Conservation (phyloP, 35 echinoderm and acorn worm genomes). For the Strongylocentrotus purpuratus region DNA sequence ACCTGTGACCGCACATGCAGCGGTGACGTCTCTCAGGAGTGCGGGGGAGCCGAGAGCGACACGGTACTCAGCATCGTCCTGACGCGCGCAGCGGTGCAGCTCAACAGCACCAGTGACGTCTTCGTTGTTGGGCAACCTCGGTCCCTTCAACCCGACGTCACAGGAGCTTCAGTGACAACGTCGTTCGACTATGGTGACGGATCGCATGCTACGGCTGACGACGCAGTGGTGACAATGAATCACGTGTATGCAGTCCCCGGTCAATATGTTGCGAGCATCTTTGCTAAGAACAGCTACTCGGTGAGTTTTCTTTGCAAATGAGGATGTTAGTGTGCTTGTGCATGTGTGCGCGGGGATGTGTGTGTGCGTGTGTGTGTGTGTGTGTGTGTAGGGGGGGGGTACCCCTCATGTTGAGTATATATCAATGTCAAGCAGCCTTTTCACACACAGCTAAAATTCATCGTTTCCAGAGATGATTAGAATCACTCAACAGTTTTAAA, state of each 20-base stretch:
- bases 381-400: no score
- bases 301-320: background rate
- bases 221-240: background rate
- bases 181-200: slow-evolving; percentile 56
- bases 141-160: background rate
- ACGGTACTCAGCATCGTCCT: background rate
- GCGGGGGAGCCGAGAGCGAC: background rate
- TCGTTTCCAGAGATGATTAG: no score
- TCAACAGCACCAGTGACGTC: slow-evolving; percentile 24
- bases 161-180: background rate
- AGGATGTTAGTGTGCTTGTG: no score
- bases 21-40: background rate
- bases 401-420: no score
- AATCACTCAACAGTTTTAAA: no score
- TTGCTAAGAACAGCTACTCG: background rate
- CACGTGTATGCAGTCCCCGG: slow-evolving; percentile 45
- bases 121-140: background rate
- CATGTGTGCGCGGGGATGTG: no score
- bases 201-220: background rate
- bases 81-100: background rate
- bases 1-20: background rate
- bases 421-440: no score
- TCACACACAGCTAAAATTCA: no score
- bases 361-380: no score
- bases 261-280: slow-evolving; percentile 26